A percentile compares a stretch with the other conserved stretches of the same genome.
phyloP scores from a whole-genome alignment of 2,113 vertebrate genomes.

The Stegastes partitus region DNA sequence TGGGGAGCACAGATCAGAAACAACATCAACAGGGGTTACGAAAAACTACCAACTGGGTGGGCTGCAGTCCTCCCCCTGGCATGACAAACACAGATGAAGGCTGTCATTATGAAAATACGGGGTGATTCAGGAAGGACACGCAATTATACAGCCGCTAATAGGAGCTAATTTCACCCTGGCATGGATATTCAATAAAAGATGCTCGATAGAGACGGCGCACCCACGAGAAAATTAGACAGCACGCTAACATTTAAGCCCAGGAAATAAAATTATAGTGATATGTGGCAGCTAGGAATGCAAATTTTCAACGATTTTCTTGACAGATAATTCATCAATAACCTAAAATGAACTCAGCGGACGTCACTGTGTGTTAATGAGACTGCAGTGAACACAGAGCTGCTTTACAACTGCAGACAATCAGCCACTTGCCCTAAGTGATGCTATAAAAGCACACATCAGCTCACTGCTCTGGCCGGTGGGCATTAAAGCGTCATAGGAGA shows the following conservation, averaged over 20 bases:
- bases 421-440: too few species aligned
- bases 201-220: background rate
- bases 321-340: too few species aligned
- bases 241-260: background rate
- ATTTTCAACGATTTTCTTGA: too few species aligned
- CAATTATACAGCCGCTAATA: constrained; percentile 21
- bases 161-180: constrained; percentile 21
- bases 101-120: constrained; percentile 12
- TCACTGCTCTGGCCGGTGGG: too few species aligned
- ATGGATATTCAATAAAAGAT: constrained; percentile 26
- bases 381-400: too few species aligned
- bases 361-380: too few species aligned
- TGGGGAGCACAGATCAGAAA: constrained; percentile 60
- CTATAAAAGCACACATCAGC: too few species aligned
- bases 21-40: constrained; percentile 57
- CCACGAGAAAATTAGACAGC: background rate
- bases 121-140: background rate
- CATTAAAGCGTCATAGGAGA: too few species aligned
- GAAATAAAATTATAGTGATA: too few species aligned
- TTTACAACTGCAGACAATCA: too few species aligned
- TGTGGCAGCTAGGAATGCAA: too few species aligned
- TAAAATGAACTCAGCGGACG: too few species aligned
- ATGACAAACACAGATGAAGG: constrained; percentile 59
- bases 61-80: background rate
- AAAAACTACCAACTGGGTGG: constrained; percentile 35